phyloP scores from a whole-genome alignment of 2,797 vertebrate species.

The Dendrocincla tyrannina region DNA sequence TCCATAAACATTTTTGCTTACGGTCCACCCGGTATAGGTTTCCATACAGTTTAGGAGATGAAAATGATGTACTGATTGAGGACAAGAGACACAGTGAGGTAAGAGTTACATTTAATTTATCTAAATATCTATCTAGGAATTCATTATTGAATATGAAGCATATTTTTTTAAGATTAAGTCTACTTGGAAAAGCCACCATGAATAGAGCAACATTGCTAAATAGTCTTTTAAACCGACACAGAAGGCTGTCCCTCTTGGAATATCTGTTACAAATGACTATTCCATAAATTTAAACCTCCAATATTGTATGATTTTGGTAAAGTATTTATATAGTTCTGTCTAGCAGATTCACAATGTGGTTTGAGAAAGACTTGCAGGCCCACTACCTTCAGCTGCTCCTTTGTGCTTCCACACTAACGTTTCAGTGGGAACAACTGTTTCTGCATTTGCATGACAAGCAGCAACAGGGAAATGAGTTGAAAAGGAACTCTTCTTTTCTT shows the following conservation, averaged over 20 bases:
- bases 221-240: not conserved
- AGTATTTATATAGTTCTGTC: not conserved
- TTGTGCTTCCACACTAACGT: not conserved
- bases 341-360: not conserved
- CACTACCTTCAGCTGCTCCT: not conserved
- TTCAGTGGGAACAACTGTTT: not conserved
- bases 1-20: not conserved
- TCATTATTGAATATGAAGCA: not conserved
- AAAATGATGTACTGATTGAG: not conserved
- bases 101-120: not conserved
- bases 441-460: not conserved
- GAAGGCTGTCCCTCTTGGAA: not conserved
- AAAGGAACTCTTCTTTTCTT: not conserved
- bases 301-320: not conserved
- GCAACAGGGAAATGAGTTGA: not conserved
- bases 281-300: not conserved
- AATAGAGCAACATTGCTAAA: not conserved
- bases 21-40: not conserved
- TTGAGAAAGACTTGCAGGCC: not conserved
- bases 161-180: not conserved
- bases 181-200: not conserved
- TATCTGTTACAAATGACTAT: not conserved
- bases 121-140: not conserved
- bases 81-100: not conserved
- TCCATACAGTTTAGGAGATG: not conserved